Evolutionary conservation across 2,888 invertebrate species (phyloP).

Genomic region (Xiphydria camelus): DNA sequence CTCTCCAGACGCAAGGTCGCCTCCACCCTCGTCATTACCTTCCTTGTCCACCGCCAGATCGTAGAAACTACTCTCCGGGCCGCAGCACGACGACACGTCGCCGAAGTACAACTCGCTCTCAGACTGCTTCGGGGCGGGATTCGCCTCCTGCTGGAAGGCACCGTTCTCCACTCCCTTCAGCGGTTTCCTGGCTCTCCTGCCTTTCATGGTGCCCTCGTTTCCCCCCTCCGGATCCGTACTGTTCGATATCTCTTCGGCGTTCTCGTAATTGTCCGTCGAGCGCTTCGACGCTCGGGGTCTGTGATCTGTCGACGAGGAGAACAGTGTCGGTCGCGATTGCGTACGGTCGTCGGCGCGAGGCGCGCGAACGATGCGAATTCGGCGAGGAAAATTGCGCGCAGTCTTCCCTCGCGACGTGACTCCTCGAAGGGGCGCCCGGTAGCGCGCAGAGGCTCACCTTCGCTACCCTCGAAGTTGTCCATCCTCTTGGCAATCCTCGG

Average conservation of each 20-base stretch:
- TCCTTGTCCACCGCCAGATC: constrained; percentile 63
- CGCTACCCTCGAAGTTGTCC: constrained; percentile 56
- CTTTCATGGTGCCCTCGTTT: constrained; percentile 41
- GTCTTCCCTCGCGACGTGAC: no score
- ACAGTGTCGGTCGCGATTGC: no score
- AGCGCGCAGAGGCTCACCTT: constrained; percentile 42
- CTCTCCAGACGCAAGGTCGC: no score
- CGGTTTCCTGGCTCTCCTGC: constrained; percentile 59
- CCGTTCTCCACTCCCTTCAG: constrained; percentile 76
- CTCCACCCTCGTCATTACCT: constrained; percentile 38
- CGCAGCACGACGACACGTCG: constrained; percentile 82
- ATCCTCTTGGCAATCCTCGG: constrained; percentile 56
- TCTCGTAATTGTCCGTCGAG: constrained; percentile 52
- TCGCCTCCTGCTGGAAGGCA: constrained; percentile 73
- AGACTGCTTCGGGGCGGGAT: constrained; percentile 64
- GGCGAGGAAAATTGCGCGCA: no score
- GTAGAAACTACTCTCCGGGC: constrained; percentile 64
- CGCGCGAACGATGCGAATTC: no score
- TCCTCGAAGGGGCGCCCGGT: no score
- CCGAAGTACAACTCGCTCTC: constrained; percentile 87
- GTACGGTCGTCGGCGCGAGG: no score
- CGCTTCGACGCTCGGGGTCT: constrained; percentile 20
- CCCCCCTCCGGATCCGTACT: constrained; percentile 47
- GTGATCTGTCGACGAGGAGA: constrained; percentile 9
- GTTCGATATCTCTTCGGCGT: constrained; percentile 49